Evolutionary conservation across 2,113 vertebrate genomes (phyloP).

Genomic region (Actenoides lindsayi): DNA sequence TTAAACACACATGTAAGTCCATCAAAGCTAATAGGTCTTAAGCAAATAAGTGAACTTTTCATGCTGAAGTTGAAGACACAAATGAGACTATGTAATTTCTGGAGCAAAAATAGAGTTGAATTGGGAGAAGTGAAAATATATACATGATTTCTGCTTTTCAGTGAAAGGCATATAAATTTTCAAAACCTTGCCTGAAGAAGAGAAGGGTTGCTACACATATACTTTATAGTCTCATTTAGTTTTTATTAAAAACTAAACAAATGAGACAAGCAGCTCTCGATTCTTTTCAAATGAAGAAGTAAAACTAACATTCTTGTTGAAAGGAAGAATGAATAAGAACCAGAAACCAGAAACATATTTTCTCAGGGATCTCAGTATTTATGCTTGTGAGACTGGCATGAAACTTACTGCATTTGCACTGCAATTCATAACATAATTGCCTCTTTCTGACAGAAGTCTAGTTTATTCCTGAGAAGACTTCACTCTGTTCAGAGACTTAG

Average conservation of each 20-base stretch:
- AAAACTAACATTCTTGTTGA: background rate
- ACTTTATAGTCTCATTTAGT: background rate
- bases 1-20: background rate
- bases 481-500: background rate
- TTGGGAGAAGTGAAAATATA: background rate
- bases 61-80: background rate
- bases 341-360: background rate
- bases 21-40: background rate
- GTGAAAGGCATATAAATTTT: background rate
- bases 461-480: background rate
- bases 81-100: background rate
- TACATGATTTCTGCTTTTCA: background rate
- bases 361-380: background rate
- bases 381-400: background rate
- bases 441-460: background rate
- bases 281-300: background rate
- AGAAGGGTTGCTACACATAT: background rate
- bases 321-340: background rate
- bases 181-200: background rate
- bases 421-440: background rate
- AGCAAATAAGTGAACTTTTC: background rate
- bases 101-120: background rate
- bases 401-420: background rate
- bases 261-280: background rate
- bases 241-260: background rate